Evolutionary conservation across 2,113 vertebrate species (phyloP), one percentile per base, ranked within the genome.

Genomic region (Neoarius graeffei): DNA sequence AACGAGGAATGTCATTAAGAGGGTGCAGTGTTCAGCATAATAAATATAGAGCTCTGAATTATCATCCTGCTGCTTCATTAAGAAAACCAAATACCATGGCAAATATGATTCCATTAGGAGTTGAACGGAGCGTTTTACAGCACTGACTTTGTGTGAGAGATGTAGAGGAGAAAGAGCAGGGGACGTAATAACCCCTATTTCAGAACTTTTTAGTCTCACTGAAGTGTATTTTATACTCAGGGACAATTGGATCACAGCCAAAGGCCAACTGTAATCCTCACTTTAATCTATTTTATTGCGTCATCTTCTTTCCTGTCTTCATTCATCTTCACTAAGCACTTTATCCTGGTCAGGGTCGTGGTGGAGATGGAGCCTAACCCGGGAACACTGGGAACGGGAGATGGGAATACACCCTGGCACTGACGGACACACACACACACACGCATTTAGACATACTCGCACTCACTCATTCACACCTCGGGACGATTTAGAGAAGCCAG

Each of bases 231-330:
- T 64, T 84, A 48, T 83, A 84, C 82, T 67, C 20, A 56, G 48
- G 81, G 71, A 84, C 81, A 88, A 67, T 77, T 67, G 59, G 71
- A 88, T 88, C 71, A 62, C 48, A 62, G n/a, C 81, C 23, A 83
- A 76, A 84, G 81, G 71, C 86, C 30, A 73, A 56, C 66, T 27
- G 20, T 84, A 88, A 88, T 84, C 81, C 73, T 84, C 59, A 77
- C 69, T 66, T 84, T 77, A 77, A 88, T 88, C 87, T 88, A 74
- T 66, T 76, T 64, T 23, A 76, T 42, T 42, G 4, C 42, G 42
- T 42, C 59, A 62, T 20, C 71, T 84, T 35, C 35, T 81, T 88
- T 56, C 35, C 73, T 84, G 73, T 54, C 73, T 60, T 66, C 81
- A 79, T 48, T 27, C 54, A 77, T 56, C 73, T 83, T 84, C 50